Conservation (phyloP, 92 coral and sea anemone species). For the Muricea muricata region DNA sequence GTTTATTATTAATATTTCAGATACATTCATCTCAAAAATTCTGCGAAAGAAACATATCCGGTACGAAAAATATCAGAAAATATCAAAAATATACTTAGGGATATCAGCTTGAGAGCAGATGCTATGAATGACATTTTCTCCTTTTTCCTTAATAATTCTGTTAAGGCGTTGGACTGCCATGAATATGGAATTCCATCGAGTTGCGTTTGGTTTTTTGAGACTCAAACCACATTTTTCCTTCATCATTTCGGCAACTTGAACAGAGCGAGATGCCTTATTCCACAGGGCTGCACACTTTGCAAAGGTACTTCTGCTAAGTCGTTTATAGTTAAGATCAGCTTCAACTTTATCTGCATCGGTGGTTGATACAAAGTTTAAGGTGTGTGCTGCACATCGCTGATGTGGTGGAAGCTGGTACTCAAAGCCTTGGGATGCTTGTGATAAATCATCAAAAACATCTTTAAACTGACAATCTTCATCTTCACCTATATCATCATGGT, state of each 20-base stretch:
- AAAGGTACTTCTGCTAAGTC: conserved; percentile 36
- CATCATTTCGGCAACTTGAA: conserved; percentile 21
- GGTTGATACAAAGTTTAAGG: conserved; percentile 13
- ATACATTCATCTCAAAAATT: not conserved
- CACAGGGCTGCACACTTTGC: conserved; percentile 11
- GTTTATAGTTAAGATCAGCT: conserved; percentile 6
- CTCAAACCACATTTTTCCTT: conserved; percentile 16
- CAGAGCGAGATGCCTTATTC: conserved; percentile 11
- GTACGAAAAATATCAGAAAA: not conserved
- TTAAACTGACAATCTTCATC: conserved; percentile 12
- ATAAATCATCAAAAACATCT: conserved; percentile 25
- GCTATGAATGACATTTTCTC: conserved; percentile 7
- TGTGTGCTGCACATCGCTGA: conserved; percentile 20
- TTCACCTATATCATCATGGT: not conserved
- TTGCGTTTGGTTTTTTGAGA: conserved; percentile 26
- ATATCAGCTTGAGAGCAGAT: not conserved
- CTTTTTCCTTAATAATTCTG: conserved; percentile 23
- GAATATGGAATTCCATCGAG: conserved; percentile 27
- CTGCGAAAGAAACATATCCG: not conserved
- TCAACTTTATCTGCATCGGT: conserved; percentile 16
- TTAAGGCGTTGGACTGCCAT: conserved; percentile 27
- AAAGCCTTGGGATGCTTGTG: not conserved
- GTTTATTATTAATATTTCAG: too few relatives aligned
- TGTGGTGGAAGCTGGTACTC: conserved; percentile 23
- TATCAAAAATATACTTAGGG: not conserved